Evolutionary conservation across 2,888 invertebrate species (phyloP), one percentile per base, ranked within the genome.

Genomic region (Aromia moschata): DNA sequence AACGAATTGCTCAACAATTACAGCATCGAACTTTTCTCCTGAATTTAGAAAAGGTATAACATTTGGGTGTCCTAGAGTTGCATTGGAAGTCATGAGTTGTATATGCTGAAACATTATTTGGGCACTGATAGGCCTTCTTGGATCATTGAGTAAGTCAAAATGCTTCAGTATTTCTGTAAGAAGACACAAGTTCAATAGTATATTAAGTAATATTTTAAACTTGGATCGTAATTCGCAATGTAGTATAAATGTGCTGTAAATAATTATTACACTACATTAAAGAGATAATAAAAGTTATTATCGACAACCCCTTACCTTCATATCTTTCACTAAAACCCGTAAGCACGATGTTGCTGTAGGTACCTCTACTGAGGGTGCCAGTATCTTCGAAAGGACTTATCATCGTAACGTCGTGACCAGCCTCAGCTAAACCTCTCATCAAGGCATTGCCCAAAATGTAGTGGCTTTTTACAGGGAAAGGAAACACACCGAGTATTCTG

Each of bases 1-100:
- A 11, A 82, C 68, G 67, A 83, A 83, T 52, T 82, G 74, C 62
- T 83, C 84, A 1, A 80, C 76, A 7, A 80, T 67, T 1, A 79
- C 70, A 4, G 75, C 67, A 59, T 80, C 79, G 43, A 81, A 77
- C 12, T 72, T 67, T 53, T 80, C 67, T 33, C 12, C 16, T n/a
- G 37, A 37, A 17, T 18, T 38, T 12, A 51, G 5, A 12, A 51
- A 25, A 17, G 17, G 12, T 20, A 46, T 36, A 31, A 38, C 10
- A 51, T 53, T 44, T 25, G 25, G 25, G 25, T 25, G 25, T 25
- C 9, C 25, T 25, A 25, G 9, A 5, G 25, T 25, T n/a, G n/a
- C n/a, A 4, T 25, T 25, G 25, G 25, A 5, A 25, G 4, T 25
- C 9, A 25, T 25, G 25, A 9, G 25, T 5, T 5, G 25, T 9